Base-by-base conservation (phyloP, 2,113 vertebrate genomes). In the Zosterops pallidus region DNA sequence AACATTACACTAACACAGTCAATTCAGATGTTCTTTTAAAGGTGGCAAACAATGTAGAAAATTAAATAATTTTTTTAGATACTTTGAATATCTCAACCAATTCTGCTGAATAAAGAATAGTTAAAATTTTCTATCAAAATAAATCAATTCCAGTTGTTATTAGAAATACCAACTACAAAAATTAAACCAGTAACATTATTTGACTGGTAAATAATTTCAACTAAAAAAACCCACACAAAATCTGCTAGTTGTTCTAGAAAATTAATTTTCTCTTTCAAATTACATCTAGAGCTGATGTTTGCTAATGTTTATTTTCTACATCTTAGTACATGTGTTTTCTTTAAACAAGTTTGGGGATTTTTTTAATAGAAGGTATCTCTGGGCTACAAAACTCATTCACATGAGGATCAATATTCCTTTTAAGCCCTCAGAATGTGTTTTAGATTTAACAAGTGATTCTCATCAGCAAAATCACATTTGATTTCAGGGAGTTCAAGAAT, bases 181-280 rank as follows among this genome's bases (percentile, higher is more conserved):
- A 81, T 83, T 17, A 60, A 87, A 91, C 26, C 7, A 72, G 4
- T 55, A 86, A 7, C 3, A 25, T 55, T 76, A 42, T 67, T 72
- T 77, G 29, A 55, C 9, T 37, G 41, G 8, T 56, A 59, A 84
- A 81, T 49, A 0, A 42, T 55, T 95, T 82, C 9, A 86, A 26
- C 4, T n/a, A 35, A 59, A n/a, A n/a, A 33, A 29, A 46, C 5
- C 0, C 5, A 1, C 17, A 52, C 2, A 68, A 49, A 62, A 91
- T 74, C 21, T 75, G 8, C 22, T 62, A 31, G 9, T 71, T 83
- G 6, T 56, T 79, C 42, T 77, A 83, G 39, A 52, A 49, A 63
- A 64, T 52, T 16, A 71, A 24, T 63, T 92, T 93, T 57, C 8
- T 71, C 14, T 68, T 83, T 89, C 35, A 50, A 85, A 57, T 7